Evolutionary conservation across 2,888 invertebrate species (phyloP), one percentile per base, ranked within the genome.

Genomic region (Leptopilina myrica): DNA sequence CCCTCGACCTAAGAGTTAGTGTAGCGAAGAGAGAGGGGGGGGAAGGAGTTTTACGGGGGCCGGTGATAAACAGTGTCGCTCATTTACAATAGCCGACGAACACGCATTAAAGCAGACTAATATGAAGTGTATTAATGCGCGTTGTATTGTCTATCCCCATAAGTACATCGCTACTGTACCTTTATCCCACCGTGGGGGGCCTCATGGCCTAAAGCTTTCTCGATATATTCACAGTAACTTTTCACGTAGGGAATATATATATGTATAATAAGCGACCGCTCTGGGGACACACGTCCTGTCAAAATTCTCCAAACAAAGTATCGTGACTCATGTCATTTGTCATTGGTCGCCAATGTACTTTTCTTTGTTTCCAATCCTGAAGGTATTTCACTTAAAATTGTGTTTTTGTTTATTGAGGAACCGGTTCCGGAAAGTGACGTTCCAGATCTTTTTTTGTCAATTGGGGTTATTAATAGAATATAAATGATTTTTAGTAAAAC

Each of bases 41-140:
- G 82, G 87, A 85, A 84, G 64, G 79, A 78, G 82, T 80, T 85
- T 84, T 87, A 89, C 87, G 90, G 90, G 90, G 90, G 89, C 88
- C 91, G 89, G 91, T 92, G 91, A 92, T 92, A 91, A 92, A 92
- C 91, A 91, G 91, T 91, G 91, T 91, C 91, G 91, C 91, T 91
- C 91, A 90, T 91, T 91, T 91, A 91, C 91, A 91, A 91, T 91
- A 90, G 90, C 89, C 90, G 85, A 88, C 85, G 88, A 91, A 91
- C 91, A 91, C 89, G 91, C 91, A 90, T 92, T 91, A 91, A 91
- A 91, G 87, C 89, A 83, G 89, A 88, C 91, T 92, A 91, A 92
- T 92, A 91, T 91, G 91, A 92, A 91, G 91, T 91, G 91, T 91
- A 92, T 91, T 92, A 92, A 92, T 92, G 91, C 89, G 87, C 86